Evolutionary conservation across 2,113 vertebrate species (phyloP).

Genomic region (Aptenodytes forsteri): DNA sequence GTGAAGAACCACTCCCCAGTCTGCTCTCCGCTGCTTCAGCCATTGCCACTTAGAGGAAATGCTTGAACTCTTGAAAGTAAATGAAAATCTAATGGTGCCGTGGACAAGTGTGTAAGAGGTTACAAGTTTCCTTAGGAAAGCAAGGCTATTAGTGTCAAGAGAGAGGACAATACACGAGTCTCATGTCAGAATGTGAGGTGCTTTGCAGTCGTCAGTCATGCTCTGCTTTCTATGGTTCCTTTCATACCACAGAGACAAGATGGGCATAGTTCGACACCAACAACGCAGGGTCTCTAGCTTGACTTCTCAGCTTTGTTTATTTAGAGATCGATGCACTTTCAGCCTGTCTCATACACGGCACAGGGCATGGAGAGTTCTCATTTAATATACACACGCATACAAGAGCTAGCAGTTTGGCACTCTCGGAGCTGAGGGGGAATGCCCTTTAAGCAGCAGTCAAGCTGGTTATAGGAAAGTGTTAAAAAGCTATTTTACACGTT

Average conservation of each 20-base stretch:
- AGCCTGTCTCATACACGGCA: slow-evolving; percentile 12
- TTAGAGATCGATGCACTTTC: not conserved
- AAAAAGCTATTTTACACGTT: slow-evolving; percentile 62
- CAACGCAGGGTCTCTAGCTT: not conserved
- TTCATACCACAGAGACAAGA: not conserved
- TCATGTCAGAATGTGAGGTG: not conserved
- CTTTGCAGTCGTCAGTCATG: not conserved
- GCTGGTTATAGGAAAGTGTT: slow-evolving; percentile 58
- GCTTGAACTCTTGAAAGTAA: not conserved
- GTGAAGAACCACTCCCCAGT: not conserved
- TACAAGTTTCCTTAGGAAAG: not conserved
- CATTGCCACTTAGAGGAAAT: not conserved
- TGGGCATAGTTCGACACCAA: not conserved
- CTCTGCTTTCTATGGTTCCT: not conserved
- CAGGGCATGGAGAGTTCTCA: not conserved
- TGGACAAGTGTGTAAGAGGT: not conserved
- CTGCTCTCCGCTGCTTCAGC: not conserved
- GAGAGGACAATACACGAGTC: not conserved
- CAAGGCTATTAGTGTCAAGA: not conserved
- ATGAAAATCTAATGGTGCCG: not conserved
- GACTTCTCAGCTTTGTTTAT: slow-evolving; percentile 15
- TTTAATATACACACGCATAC: slow-evolving; percentile 1
- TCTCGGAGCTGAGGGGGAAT: not conserved
- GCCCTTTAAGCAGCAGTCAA: slow-evolving; percentile 56
- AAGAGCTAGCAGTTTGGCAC: slow-evolving; percentile 58